Evolutionary conservation across 2,797 vertebrate genomes (phyloP).

Genomic region (Pseudochirops cupreus): DNA sequence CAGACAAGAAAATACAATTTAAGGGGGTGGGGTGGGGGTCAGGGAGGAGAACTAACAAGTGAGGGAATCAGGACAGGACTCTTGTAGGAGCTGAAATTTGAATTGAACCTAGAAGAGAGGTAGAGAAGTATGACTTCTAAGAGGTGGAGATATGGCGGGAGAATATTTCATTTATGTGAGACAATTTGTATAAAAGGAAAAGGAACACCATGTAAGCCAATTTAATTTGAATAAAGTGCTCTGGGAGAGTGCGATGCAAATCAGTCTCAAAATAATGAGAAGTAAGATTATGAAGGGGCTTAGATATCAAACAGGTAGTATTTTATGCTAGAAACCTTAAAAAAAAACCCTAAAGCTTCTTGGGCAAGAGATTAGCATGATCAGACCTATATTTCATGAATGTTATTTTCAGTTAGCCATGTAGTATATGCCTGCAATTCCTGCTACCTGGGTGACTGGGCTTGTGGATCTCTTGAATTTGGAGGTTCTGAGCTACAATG

Average conservation of each 20-base stretch:
- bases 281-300: neutral
- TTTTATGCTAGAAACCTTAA: neutral
- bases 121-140: neutral
- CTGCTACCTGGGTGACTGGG: too few species aligned
- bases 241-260: neutral
- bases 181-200: too few species aligned
- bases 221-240: neutral
- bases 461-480: too few species aligned
- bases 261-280: neutral
- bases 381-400: too few species aligned
- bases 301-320: neutral
- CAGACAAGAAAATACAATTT: neutral
- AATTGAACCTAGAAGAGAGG: neutral
- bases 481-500: too few species aligned
- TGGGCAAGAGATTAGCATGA: too few species aligned
- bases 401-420: too few species aligned
- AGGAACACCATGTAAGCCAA: neutral
- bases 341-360: too few species aligned
- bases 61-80: neutral
- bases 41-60: neutral
- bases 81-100: neutral
- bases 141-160: neutral
- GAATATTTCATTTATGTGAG: too few species aligned
- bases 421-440: too few species aligned
- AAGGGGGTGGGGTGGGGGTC: neutral